Evolutionary conservation across 2,797 vertebrate species (phyloP).

Genomic region (Tachyglossus aculeatus): DNA sequence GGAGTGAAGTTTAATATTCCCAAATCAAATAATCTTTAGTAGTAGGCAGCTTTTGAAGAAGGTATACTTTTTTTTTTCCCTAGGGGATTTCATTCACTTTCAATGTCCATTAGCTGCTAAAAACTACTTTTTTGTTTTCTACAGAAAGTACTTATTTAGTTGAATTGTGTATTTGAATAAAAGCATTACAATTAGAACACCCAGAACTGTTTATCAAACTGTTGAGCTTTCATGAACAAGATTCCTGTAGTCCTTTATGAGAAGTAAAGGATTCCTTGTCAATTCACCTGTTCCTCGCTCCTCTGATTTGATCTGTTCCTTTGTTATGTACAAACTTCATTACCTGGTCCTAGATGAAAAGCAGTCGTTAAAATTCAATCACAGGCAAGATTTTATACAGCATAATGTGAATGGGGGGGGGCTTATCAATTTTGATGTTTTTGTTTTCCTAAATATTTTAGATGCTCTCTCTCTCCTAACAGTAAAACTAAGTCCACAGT

Average conservation of each 20-base stretch:
- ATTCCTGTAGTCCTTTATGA: neutral
- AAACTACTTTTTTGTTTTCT: slow-evolving; percentile 3
- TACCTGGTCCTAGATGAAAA: neutral
- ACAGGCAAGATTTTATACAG: no score
- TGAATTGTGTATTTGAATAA: slow-evolving; percentile 3
- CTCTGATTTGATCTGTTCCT: neutral
- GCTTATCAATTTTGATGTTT: no score
- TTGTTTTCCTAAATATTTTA: no score
- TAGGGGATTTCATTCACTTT: slow-evolving; percentile 25
- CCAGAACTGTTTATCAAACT: neutral
- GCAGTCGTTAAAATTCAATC: neutral
- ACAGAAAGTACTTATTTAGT: slow-evolving; percentile 19
- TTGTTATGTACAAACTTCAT: neutral
- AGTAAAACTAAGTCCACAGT: no score
- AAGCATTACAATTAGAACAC: slow-evolving; percentile 1
- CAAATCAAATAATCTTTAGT: slow-evolving; percentile 48
- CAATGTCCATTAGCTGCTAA: slow-evolving; percentile 10
- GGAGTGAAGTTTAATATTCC: slow-evolving; percentile 22
- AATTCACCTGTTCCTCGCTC: neutral
- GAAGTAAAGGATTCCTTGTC: slow-evolving; percentile 1
- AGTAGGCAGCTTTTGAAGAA: slow-evolving; percentile 1
- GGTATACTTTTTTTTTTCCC: slow-evolving; percentile 4
- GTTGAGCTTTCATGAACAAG: neutral
- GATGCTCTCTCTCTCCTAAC: no score
- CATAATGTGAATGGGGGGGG: no score